A percentile compares a stretch with the other conserved stretches of the same genome.
Evolutionary conservation across 2,888 invertebrate genomes (phyloP).

Genomic region (Elegia similella): DNA sequence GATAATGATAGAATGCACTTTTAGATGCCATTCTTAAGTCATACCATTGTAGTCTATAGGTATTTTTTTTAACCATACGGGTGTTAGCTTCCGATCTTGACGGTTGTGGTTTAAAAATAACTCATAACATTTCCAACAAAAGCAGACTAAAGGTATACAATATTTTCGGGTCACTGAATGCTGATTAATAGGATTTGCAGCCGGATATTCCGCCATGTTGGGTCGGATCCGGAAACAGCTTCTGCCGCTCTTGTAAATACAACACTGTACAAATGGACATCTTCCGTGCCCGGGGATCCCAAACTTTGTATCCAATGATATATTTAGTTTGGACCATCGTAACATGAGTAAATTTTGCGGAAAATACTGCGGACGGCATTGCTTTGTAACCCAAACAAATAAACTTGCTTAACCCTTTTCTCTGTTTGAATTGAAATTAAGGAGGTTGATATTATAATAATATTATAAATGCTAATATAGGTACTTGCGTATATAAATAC

Average conservation of each 20-base stretch:
- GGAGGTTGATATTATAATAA: too few relatives aligned
- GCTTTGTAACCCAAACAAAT: neutral
- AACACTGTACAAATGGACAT: slow-evolving; percentile 6
- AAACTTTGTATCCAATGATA: neutral
- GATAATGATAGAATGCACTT: too few relatives aligned
- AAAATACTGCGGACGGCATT: neutral
- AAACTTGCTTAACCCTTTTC: too few relatives aligned
- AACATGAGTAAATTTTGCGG: neutral
- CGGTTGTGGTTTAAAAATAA: too few relatives aligned
- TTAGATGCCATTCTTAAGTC: too few relatives aligned
- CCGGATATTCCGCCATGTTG: slow-evolving; percentile 35
- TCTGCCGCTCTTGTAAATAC: slow-evolving; percentile 7
- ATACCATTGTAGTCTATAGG: too few relatives aligned
- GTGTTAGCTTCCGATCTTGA: too few relatives aligned
- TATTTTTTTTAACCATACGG: too few relatives aligned
- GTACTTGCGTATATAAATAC: too few relatives aligned
- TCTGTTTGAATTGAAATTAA: too few relatives aligned
- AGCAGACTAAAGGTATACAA: neutral
- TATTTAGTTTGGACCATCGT: slow-evolving; percentile 5
- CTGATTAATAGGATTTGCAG: slow-evolving; percentile 21
- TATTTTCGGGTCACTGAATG: neutral
- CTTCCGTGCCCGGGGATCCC: neutral
- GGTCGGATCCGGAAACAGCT: slow-evolving; percentile 32
- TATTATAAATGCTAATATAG: too few relatives aligned
- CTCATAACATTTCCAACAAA: neutral